These are phyloP conservation scores for Hycleus cichorii DNA, from an alignment of 1,140 invertebrate genomes.

Conservation along the genomic window DNA sequence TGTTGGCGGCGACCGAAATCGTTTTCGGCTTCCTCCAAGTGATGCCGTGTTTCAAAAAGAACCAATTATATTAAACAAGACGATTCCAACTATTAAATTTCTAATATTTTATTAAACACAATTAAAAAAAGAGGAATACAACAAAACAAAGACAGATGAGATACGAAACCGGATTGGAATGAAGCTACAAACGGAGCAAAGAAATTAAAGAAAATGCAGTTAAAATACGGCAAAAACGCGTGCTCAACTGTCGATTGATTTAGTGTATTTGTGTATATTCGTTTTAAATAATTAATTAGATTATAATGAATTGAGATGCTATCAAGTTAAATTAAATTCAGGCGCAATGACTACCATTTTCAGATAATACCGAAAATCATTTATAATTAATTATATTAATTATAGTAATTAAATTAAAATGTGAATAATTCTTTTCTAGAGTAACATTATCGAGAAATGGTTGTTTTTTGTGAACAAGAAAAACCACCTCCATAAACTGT, in stretches of 20 bases:
- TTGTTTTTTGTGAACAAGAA: not conserved
- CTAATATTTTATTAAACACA: constrained; percentile 24
- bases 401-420: not conserved
- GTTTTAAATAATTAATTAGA: not conserved
- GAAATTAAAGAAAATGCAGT: constrained; percentile 1
- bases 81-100: not conserved
- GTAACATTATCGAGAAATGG: too few relatives aligned
- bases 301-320: not conserved
- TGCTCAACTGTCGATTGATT: constrained; percentile 1
- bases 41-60: constrained; percentile 24
- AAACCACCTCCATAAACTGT: not conserved
- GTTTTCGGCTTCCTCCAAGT: constrained; percentile 26
- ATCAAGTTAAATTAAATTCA: not conserved
- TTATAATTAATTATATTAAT: too few relatives aligned
- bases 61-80: constrained; percentile 27
- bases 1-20: constrained; percentile 27
- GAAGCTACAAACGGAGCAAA: constrained; percentile 12
- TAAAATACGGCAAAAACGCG: constrained; percentile 5
- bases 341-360: not conserved
- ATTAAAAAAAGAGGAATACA: constrained; percentile 19
- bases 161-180: constrained; percentile 18
- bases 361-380: not conserved
- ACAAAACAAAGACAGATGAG: constrained; percentile 8
- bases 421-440: not conserved
- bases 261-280: not conserved